Evolutionary conservation across 2,888 invertebrate species (phyloP).

Genomic region (Alsophila aescularia): DNA sequence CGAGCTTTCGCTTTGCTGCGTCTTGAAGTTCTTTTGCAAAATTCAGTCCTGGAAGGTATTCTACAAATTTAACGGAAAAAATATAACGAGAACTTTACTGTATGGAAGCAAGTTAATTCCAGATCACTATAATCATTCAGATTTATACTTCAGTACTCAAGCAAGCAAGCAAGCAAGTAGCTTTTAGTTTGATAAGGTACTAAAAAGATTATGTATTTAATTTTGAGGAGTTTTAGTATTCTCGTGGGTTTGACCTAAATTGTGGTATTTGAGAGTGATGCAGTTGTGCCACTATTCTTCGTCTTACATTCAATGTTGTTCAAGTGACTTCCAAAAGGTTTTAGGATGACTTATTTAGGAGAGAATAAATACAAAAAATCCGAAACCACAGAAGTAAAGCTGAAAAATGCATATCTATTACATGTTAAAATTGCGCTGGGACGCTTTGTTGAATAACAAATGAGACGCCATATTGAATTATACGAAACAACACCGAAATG

Average conservation of each 20-base stretch:
- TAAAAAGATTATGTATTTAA: not conserved
- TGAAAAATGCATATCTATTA: constrained; percentile 10
- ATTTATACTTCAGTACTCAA: too few relatives aligned
- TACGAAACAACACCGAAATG: constrained; percentile 8
- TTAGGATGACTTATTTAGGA: too few relatives aligned
- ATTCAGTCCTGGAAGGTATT: constrained; percentile 36
- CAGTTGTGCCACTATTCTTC: not conserved
- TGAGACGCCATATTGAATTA: constrained; percentile 17
- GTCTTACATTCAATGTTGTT: not conserved
- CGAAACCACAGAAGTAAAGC: not conserved
- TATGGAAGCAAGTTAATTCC: not conserved
- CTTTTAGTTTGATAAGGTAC: not conserved
- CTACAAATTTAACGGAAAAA: constrained; percentile 1
- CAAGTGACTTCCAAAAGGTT: constrained; percentile 5
- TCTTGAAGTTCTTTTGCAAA: constrained; percentile 38
- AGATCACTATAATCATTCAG: not conserved
- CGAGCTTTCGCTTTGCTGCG: constrained; percentile 59
- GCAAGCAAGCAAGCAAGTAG: too few relatives aligned
- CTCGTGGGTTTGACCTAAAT: not conserved
- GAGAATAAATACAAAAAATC: not conserved
- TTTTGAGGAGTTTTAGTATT: not conserved
- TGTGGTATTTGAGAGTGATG: too few relatives aligned
- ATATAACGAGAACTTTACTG: not conserved
- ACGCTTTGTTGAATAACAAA: constrained; percentile 19
- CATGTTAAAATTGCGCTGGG: constrained; percentile 2